These are phyloP conservation scores for Xanthia togata DNA, from an alignment of 2,888 invertebrate species.

Conservation along the genomic window DNA sequence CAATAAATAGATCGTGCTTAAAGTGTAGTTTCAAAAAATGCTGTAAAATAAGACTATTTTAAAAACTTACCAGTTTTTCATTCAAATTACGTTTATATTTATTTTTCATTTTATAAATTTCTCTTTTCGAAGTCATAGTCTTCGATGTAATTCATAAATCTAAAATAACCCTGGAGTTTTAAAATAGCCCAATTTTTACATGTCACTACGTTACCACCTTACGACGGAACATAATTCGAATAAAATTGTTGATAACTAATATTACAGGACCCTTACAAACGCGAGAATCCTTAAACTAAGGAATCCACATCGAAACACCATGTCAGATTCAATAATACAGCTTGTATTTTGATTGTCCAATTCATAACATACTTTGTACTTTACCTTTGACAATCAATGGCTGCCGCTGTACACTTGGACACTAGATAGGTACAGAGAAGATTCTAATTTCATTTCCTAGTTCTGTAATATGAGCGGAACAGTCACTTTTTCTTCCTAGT, in stretches of 20 bases:
- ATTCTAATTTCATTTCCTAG: not conserved
- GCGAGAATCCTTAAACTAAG: conserved; percentile 24
- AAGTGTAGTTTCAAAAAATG: conserved; percentile 36
- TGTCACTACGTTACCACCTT: not conserved
- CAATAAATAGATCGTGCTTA: not conserved
- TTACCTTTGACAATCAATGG: conserved; percentile 49
- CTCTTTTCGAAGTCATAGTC: not conserved
- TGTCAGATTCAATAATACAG: conserved; percentile 45
- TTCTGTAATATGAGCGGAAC: not conserved
- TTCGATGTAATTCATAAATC: not conserved
- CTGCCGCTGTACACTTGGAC: conserved; percentile 10
- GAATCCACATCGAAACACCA: conserved; percentile 28
- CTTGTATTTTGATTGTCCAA: conserved; percentile 53
- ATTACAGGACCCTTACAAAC: conserved; percentile 23
- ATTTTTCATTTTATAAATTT: no score
- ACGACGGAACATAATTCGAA: conserved; percentile 12
- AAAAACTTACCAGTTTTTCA: not conserved
- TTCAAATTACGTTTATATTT: not conserved
- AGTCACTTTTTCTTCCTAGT: not conserved
- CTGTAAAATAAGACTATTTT: conserved; percentile 22
- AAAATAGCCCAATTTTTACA: conserved; percentile 27
- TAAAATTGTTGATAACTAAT: conserved; percentile 25
- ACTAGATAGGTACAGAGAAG: conserved; percentile 30
- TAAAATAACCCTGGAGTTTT: not conserved
- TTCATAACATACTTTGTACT: conserved; percentile 59